phyloP scores from a whole-genome alignment of 2,113 vertebrate species.

The Holacanthus passer region DNA sequence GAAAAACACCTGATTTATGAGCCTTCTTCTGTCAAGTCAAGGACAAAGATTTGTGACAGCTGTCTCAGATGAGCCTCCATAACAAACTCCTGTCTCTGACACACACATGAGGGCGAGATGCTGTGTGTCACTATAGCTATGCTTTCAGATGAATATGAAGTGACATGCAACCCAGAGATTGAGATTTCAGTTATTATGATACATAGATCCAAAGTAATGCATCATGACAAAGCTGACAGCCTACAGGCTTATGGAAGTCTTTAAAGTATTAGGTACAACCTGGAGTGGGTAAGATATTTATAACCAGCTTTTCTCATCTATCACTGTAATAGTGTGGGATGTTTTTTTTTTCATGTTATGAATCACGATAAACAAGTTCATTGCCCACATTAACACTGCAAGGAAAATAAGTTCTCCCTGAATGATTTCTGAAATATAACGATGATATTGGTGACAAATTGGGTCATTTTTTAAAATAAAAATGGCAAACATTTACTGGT shows the following conservation, averaged over 20 bases:
- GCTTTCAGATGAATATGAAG: too few species aligned
- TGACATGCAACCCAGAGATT: too few species aligned
- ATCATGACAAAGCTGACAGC: too few species aligned
- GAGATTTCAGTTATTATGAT: background rate
- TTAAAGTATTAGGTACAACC: background rate
- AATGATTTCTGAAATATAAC: background rate
- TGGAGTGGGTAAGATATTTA: background rate
- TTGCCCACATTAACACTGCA: too few species aligned
- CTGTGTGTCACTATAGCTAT: background rate
- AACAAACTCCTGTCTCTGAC: background rate
- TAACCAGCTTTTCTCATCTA: background rate
- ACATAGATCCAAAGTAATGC: rapidly evolving
- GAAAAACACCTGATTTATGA: background rate
- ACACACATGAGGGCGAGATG: background rate
- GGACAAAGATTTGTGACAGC: slow-evolving; percentile 28
- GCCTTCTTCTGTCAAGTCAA: slow-evolving; percentile 28
- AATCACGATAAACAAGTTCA: background rate
- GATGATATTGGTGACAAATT: background rate
- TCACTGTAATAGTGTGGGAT: background rate
- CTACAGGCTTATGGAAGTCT: background rate
- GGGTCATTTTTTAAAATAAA: background rate
- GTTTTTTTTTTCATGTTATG: background rate
- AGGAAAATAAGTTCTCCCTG: background rate
- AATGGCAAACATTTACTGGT: background rate
- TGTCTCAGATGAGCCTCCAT: background rate